A percentile compares a stretch with the other conserved stretches of the same genome.
Conservation (phyloP, 2,113 vertebrate species). For the Oncorhynchus kisutch region DNA sequence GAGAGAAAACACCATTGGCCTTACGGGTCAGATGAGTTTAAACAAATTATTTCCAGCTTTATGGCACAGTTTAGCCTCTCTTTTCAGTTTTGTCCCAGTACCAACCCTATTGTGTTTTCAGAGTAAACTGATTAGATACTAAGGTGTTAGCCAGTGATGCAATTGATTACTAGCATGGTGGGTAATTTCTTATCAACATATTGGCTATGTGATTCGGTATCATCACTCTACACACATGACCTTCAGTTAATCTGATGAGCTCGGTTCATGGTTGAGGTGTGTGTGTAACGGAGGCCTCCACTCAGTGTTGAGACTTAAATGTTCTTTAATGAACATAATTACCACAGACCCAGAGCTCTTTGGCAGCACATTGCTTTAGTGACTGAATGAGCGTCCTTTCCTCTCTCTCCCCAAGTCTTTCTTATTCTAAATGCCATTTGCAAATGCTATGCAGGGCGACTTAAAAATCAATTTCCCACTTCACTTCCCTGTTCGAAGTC, state of each 20-base stretch:
- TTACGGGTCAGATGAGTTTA: too few species aligned
- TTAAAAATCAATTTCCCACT: constrained; percentile 69
- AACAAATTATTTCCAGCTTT: too few species aligned
- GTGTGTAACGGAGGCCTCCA: not conserved
- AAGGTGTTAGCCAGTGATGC: too few species aligned
- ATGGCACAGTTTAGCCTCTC: too few species aligned
- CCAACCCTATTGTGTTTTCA: too few species aligned
- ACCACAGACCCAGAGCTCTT: constrained; percentile 31
- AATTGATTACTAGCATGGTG: too few species aligned
- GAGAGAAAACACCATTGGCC: too few species aligned
- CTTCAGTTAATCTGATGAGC: not conserved
- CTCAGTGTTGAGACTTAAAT: constrained; percentile 10
- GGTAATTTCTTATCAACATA: constrained; percentile 28
- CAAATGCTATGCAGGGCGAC: constrained; percentile 57
- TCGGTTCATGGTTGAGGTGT: not conserved
- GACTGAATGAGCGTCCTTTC: constrained; percentile 20
- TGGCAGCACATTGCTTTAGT: constrained; percentile 5
- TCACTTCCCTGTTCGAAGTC: constrained; percentile 52
- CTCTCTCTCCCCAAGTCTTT: constrained; percentile 4
- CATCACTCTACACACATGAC: not conserved
- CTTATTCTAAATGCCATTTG: constrained; percentile 61
- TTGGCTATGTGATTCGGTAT: constrained; percentile 27
- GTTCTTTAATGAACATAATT: constrained; percentile 38
- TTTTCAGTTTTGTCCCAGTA: too few species aligned
- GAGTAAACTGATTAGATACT: too few species aligned